These are phyloP conservation scores for Meta bourneti DNA, from an alignment of 2,888 invertebrate species.

Conservation along the genomic window DNA sequence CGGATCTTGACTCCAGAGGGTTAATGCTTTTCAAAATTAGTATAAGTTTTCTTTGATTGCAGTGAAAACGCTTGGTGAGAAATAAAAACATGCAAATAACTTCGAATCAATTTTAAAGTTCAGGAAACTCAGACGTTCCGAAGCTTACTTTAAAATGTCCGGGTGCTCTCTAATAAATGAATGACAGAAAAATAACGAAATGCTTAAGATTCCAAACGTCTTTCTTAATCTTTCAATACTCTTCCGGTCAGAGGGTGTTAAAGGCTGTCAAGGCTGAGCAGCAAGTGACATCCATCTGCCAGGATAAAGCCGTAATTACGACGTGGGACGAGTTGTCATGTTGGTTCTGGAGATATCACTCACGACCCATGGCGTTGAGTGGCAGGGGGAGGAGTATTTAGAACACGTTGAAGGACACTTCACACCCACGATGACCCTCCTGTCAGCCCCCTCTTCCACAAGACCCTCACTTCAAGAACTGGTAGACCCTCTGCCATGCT, in stretches of 20 bases:
- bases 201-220: neutral
- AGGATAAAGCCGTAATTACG: conserved; percentile 13
- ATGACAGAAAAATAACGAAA: neutral
- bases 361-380: conserved; percentile 26
- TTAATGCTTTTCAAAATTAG: too few species aligned
- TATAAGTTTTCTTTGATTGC: too few species aligned
- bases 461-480: neutral
- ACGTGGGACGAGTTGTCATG: conserved; percentile 41
- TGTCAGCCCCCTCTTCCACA: neutral
- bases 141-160: neutral
- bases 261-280: neutral
- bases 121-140: too few species aligned
- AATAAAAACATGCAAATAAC: too few species aligned
- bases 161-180: neutral
- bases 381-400: conserved; percentile 42
- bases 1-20: too few species aligned
- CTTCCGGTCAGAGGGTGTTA: neutral
- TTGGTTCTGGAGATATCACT: neutral
- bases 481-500: too few species aligned
- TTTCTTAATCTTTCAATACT: neutral
- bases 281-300: conserved; percentile 12
- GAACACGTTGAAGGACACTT: conserved; percentile 19
- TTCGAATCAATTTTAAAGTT: too few species aligned
- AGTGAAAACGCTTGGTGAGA: too few species aligned
- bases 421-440: conserved; percentile 13